These are phyloP conservation scores for Salminus brasiliensis DNA, from an alignment of 2,113 vertebrate genomes.

Conservation along the genomic window DNA sequence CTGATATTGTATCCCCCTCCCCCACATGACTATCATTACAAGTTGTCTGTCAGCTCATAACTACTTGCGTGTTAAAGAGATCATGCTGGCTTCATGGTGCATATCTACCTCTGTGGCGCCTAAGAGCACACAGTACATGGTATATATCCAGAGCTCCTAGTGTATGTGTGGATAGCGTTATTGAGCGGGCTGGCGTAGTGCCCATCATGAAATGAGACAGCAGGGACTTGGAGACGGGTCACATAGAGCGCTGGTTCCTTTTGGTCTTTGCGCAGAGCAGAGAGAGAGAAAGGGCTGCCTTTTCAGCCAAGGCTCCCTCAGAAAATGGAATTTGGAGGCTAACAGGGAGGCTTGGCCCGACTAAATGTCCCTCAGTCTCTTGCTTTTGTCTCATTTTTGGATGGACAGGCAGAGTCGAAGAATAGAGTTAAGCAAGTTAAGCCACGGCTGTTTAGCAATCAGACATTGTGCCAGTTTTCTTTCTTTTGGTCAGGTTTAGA, in stretches of 20 bases:
- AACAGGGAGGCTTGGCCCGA: conserved; percentile 30
- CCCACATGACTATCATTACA: not conserved
- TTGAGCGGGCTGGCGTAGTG: not conserved
- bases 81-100: conserved; percentile 29
- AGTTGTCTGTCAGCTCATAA: not conserved
- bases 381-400: conserved; percentile 43
- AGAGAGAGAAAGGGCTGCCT: conserved; percentile 19
- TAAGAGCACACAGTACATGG: not conserved
- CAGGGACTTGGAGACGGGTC: not conserved
- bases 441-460: conserved; percentile 16
- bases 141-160: not conserved
- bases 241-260: not conserved
- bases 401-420: conserved; percentile 26
- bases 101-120: not conserved
- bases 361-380: conserved; percentile 14
- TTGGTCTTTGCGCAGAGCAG: not conserved
- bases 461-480: conserved; percentile 25
- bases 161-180: not conserved
- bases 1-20: not conserved
- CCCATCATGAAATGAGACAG: not conserved
- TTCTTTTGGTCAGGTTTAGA: conserved; percentile 1
- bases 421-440: conserved; percentile 47
- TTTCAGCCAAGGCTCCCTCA: conserved; percentile 29
- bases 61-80: conserved; percentile 11
- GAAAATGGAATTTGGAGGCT: conserved; percentile 30